Evolutionary conservation across 2,113 vertebrate species (phyloP).

Genomic region (Nasalis larvatus): DNA sequence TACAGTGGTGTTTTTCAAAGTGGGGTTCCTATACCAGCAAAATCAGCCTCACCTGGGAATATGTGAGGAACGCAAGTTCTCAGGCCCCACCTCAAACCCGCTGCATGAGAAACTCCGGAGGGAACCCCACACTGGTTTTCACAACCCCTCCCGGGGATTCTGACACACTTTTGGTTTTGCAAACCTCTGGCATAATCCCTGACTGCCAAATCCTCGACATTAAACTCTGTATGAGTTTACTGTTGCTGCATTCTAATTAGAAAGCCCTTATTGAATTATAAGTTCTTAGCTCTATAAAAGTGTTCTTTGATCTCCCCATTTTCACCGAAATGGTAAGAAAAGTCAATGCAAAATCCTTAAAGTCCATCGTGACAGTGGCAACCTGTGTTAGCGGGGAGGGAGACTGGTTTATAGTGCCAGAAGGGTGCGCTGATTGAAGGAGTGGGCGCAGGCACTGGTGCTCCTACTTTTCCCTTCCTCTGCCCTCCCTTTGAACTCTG

Average conservation of each 20-base stretch:
- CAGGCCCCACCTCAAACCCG: not conserved
- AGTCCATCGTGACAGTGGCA: not conserved
- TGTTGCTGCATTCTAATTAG: not conserved
- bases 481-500: conserved; percentile 55
- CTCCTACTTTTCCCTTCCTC: not conserved
- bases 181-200: not conserved
- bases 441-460: not conserved
- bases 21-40: not conserved
- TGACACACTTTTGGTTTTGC: not conserved
- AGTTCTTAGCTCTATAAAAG: not conserved
- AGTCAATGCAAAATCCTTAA: not conserved
- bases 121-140: not conserved
- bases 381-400: not conserved
- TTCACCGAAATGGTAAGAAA: conserved; percentile 40
- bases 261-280: not conserved
- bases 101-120: not conserved
- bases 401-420: not conserved
- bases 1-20: not conserved
- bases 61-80: not conserved
- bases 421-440: not conserved
- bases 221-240: not conserved
- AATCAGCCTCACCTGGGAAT: not conserved
- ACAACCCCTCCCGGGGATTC: not conserved
- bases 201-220: not conserved
- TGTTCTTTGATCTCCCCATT: conserved; percentile 36